Conservation (phyloP, 2,888 invertebrate genomes). For the Dryococelus australis region DNA sequence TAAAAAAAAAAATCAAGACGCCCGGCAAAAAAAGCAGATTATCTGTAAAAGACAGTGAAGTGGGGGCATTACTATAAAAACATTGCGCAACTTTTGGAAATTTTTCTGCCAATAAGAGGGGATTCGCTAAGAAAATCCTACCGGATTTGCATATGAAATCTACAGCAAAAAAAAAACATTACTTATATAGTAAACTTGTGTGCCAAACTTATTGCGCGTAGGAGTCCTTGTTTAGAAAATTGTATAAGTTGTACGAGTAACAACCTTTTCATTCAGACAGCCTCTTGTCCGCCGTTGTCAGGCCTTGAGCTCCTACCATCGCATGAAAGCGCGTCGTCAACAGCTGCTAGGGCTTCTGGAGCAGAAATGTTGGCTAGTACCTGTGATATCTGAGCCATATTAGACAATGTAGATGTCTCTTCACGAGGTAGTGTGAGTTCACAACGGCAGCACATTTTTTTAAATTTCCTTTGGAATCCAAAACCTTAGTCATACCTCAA, state of each 20-base stretch:
- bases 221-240: too few relatives aligned
- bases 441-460: neutral
- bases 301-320: neutral
- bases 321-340: neutral
- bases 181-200: neutral
- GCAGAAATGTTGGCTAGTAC: neutral
- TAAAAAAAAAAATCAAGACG: neutral
- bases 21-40: neutral
- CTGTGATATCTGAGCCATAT: neutral
- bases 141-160: neutral
- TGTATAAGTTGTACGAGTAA: neutral
- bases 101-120: neutral
- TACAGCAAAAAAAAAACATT: neutral
- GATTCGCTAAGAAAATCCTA: neutral
- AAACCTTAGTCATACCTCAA: neutral
- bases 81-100: neutral
- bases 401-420: neutral
- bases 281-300: neutral
- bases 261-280: neutral
- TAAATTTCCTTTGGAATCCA: neutral
- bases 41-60: neutral
- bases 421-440: neutral
- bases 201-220: neutral
- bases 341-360: neutral
- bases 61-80: neutral